phyloP scores from a whole-genome alignment of 1,140 invertebrate genomes.

The Papilio polyxenes region DNA sequence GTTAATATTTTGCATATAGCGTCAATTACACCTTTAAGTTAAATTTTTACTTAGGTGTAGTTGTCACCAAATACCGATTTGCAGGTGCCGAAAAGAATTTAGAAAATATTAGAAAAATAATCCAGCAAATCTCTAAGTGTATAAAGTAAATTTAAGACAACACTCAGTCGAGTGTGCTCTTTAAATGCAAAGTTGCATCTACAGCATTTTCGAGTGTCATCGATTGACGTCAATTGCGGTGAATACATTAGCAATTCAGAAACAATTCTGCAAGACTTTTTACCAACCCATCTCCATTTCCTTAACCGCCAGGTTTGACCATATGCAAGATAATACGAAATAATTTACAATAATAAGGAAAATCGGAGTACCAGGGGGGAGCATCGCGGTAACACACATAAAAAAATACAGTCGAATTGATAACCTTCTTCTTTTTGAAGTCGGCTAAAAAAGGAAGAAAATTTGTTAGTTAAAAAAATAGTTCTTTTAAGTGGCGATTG shows the following conservation, averaged over 20 bases:
- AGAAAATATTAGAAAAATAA: neutral
- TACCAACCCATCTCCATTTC: neutral
- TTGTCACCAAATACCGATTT: neutral
- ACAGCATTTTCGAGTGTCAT: neutral
- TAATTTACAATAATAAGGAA: too few species aligned
- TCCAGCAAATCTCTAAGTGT: neutral
- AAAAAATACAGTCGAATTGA: too few species aligned
- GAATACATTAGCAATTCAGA: neutral
- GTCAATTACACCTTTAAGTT: neutral
- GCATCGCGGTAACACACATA: too few species aligned
- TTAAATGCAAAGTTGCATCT: neutral
- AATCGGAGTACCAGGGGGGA: too few species aligned
- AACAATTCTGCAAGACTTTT: neutral
- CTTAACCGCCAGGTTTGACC: neutral
- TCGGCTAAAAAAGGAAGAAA: too few species aligned
- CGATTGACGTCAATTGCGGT: conserved; percentile 17
- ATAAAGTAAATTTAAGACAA: neutral
- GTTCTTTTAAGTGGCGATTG: too few species aligned
- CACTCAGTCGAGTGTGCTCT: neutral
- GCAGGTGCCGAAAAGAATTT: neutral
- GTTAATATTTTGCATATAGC: neutral
- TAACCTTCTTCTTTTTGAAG: too few species aligned
- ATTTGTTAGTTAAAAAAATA: too few species aligned
- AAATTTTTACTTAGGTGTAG: neutral
- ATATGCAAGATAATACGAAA: too few species aligned